Evolutionary conservation across 2,797 vertebrate genomes (phyloP), one percentile per base, ranked within the genome.

Genomic region (Fundulus diaphanus): DNA sequence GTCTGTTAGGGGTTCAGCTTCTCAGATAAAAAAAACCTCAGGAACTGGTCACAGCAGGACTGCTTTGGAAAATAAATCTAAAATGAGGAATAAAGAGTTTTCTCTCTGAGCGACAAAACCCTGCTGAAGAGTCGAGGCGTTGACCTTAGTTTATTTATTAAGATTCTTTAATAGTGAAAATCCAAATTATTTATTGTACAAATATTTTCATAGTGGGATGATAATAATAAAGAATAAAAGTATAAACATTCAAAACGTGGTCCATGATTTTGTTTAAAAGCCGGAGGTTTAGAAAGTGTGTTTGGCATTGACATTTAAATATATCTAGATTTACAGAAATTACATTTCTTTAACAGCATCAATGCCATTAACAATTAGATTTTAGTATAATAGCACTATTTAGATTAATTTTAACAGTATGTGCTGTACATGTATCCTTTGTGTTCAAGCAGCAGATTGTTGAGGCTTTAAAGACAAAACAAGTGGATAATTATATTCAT

Each of bases 111-210:
- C 92, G 90, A 92, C 72, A 72, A 78, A 79, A n/a, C 76, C 94
- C 94, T 94, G 88, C 92, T 95, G 96, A 96, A 83, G 95, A 92
- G 82, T 82, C 79, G 76, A 90, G 94, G 96, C 97, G 96, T 97
- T 97, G 96, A 96, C 87, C 18, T 92, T 97, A 96, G 95, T 96
- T 94, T 97, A 99, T 99, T 99, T 99, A 99, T 99, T 98, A 84
- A 97, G 95, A 97, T 96, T 95, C 94, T 98, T 97, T 97, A 97
- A 94, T 97, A 97, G 96, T 95, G 96, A 97, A 97, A 95, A 95
- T 96, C 93, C 86, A 97, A 96, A 97, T 96, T 98, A 99, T 99
- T 99, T 99, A 99, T 98, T 97, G 97, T 96, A 98, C 92, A 96
- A 97, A 93, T 99, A 99, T 99, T 99, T 99, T 99, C 98, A 97